Base-by-base conservation (phyloP, 35 echinoderm and acorn worm species). In the Nesometra sesokonis region DNA sequence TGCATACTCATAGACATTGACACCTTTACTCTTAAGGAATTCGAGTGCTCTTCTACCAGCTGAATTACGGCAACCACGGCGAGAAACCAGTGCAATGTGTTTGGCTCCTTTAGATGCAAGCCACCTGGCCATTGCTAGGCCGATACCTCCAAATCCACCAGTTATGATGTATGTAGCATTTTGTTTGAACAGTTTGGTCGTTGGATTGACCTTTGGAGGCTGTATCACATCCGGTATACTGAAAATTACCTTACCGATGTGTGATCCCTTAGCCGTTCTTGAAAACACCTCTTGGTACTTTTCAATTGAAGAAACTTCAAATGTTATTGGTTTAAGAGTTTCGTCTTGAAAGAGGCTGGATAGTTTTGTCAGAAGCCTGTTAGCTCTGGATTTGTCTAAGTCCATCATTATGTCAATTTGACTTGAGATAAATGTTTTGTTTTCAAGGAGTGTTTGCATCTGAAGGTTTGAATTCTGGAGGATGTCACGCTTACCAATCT, bases 111-210 rank as follows among this genome's bases (percentile, higher is more conserved):
- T 93, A 32, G 77, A 84, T 32, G 76, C 86, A 7, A 97, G 77
- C 95, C 95, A 97, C 0, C 95, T 47, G 3, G 89, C 83, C 35
- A 97, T 34, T 13, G 89, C 86, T 37, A 91, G 92, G 11, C 89
- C 92, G 37, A 97, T 35, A 11, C 95, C 95, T 36, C 83, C 84
- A 38, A 88, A 80, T 23, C 86, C 86, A 36, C 92, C 92, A 32
- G 89, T 97, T n/a, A 97, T 77, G 23, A 97, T 52, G 47, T 97
- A 97, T 29, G 92, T 94, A 36, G 85, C 86, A 29, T 85, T 91
- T 17, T 82, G 32, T 39, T 93, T 84, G 78, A 97, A 97, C 34
- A 93, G 77, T 34, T 88, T 82, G 11, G 37, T 76, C 0, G 82
- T 80, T 34, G 91, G 86, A 34, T 85, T 88, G 17, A 89, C 31